Evolutionary conservation across 2,888 invertebrate species (phyloP).

Genomic region (Xiphydria camelus): DNA sequence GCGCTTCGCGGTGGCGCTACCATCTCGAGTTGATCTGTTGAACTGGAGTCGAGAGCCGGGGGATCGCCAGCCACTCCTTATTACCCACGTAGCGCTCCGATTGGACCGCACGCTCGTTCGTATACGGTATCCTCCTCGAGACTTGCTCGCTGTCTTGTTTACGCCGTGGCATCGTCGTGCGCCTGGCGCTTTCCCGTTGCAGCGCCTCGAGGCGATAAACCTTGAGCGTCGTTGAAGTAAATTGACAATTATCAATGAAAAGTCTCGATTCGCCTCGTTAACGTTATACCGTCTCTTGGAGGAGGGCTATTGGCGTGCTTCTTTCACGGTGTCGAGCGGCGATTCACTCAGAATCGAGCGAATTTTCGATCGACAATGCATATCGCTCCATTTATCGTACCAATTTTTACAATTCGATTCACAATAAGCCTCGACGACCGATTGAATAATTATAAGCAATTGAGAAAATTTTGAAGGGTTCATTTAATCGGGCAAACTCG

Average conservation of each 20-base stretch:
- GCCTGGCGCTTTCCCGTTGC: constrained; percentile 29
- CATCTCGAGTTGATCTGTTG: too few relatives aligned
- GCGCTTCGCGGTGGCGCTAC: too few relatives aligned
- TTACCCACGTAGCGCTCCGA: constrained; percentile 1
- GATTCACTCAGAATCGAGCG: constrained; percentile 4
- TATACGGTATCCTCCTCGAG: constrained; percentile 34
- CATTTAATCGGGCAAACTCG: too few relatives aligned
- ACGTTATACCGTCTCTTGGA: constrained; percentile 25
- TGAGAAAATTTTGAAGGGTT: too few relatives aligned
- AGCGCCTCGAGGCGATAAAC: constrained; percentile 25
- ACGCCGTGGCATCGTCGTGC: constrained; percentile 16
- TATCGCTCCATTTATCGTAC: too few relatives aligned
- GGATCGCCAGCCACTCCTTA: neutral
- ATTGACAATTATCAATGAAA: constrained; percentile 47
- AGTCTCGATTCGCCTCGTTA: constrained; percentile 37
- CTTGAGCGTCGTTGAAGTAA: constrained; percentile 36
- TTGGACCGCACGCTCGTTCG: constrained; percentile 18
- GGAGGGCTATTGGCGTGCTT: constrained; percentile 9
- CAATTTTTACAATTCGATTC: too few relatives aligned
- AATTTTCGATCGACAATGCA: too few relatives aligned
- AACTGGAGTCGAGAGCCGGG: too few relatives aligned
- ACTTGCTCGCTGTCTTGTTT: constrained; percentile 25
- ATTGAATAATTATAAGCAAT: too few relatives aligned
- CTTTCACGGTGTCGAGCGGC: neutral
- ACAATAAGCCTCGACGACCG: too few relatives aligned